Evolutionary conservation across 2,797 vertebrate genomes (phyloP).

Genomic region (Anisognathus igniventris): DNA sequence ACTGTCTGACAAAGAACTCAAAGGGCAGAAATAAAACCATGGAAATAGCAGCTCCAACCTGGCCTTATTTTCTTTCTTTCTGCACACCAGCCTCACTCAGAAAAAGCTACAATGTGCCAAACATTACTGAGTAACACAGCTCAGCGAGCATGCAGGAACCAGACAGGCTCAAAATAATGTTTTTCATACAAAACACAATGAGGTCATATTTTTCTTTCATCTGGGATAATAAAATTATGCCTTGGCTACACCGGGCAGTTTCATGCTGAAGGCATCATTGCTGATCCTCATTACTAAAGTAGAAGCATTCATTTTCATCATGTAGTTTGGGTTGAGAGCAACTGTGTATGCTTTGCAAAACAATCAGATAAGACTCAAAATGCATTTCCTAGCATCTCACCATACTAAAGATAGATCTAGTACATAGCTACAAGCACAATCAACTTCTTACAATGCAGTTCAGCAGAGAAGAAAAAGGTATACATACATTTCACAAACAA

Average conservation of each 20-base stretch:
- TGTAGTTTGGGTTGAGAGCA: not conserved
- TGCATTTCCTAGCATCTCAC: not conserved
- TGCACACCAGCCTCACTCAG: not conserved
- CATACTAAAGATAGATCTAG: not conserved
- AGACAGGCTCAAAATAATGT: conserved; percentile 42
- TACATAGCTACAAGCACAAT: not conserved
- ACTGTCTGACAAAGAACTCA: not conserved
- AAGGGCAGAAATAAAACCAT: not conserved
- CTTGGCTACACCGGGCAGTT: not conserved
- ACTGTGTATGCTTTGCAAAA: not conserved
- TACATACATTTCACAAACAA: not conserved
- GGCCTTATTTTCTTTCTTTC: not conserved
- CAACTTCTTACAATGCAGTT: not conserved
- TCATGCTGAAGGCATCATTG: conserved; percentile 2
- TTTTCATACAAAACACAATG: conserved; percentile 49
- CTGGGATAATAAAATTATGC: conserved; percentile 46
- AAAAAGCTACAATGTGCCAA: conserved; percentile 18
- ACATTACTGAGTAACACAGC: not conserved
- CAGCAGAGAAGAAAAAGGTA: not conserved
- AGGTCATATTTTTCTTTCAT: conserved; percentile 57
- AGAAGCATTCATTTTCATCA: not conserved
- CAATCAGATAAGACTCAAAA: conserved; percentile 12
- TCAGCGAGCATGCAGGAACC: conserved; percentile 46
- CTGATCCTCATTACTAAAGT: conserved; percentile 1
- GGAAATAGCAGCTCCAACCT: not conserved